Base-by-base conservation (phyloP, 2,888 invertebrate genomes). In the Polydrusus cervinus region DNA sequence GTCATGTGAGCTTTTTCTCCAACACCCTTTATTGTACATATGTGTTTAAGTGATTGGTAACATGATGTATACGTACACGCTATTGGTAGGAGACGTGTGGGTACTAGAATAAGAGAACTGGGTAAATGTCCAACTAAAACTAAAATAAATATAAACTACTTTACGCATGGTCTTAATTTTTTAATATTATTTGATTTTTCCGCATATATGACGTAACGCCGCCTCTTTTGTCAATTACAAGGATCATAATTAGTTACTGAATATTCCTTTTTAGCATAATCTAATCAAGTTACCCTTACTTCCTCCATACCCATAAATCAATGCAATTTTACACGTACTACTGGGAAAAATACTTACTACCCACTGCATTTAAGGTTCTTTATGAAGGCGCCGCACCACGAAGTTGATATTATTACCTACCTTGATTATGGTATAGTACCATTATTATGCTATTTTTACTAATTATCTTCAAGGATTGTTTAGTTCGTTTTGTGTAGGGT, bases 391-490 rank as follows among this genome's bases (percentile, higher is more conserved):
- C 38, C 57, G 57, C 57, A 38, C 57, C 38, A 60, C 38, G 18
- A 60, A 60, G 38, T 38, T 43, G 43, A 43, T 43, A 13, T 43
- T 43, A 43, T 6, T n/a, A n/a, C 43, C n/a, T n/a, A 43, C 43
- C 40, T 7, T 30, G 3, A 30, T n/a, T 55, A 55, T 55, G 30
- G 30, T 25, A n/a, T 40, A 13, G 40, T 11, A 40, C 40, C 43
- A 43, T 34, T 34, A 34, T 25, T 55, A 55, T 55, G 14, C 14
- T 30, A 14, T 5, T 34, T 34, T 34, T 55, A 34, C 14, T 53
- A 25, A 53, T 53, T 25, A 53, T 13, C 20, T 53, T 60, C 57
- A 60, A 60, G 57, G 57, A 60, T 55, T n/a, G n/a, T n/a, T n/a
- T 55, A 13, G 30, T 55, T 34, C 25, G 11, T 30, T 0, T 55